Percentiles rank a stretch among this genome's conserved stretches.
Evolutionary conservation across 2,888 invertebrate species (phyloP).

Genomic region (Drosophila cognata): DNA sequence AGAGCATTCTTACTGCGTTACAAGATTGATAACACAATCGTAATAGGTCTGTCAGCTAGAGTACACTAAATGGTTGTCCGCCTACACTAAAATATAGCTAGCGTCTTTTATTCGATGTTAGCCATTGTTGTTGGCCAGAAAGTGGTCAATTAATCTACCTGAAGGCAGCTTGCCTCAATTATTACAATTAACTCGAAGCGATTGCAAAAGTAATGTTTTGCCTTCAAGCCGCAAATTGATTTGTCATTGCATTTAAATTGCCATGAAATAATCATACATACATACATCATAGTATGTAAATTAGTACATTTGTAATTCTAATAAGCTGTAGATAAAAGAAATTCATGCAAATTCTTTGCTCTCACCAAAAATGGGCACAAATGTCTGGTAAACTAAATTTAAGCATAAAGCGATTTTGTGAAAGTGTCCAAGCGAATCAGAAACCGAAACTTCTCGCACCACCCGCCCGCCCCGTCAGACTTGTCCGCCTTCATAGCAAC

Average conservation of each 20-base stretch:
- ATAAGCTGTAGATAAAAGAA: constrained; percentile 36
- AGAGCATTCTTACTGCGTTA: neutral
- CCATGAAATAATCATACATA: neutral
- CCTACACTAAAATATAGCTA: neutral
- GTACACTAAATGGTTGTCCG: neutral
- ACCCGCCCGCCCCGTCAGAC: neutral
- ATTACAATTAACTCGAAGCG: constrained; percentile 48
- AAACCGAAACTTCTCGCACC: neutral
- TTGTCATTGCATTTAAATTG: constrained; percentile 64
- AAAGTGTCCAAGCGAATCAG: constrained; percentile 62
- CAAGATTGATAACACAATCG: neutral
- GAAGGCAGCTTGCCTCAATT: constrained; percentile 31
- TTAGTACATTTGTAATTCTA: neutral
- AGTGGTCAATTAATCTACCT: constrained; percentile 40
- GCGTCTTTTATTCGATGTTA: neutral
- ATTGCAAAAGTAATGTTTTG: constrained; percentile 32
- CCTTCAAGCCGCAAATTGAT: constrained; percentile 54
- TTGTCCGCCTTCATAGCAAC: constrained; percentile 28
- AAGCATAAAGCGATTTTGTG: constrained; percentile 55
- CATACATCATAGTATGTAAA: neutral
- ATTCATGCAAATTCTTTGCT: constrained; percentile 55
- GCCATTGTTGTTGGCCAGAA: constrained; percentile 24
- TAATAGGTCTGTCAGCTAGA: neutral
- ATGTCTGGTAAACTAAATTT: constrained; percentile 53
- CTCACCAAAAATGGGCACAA: constrained; percentile 57